These are phyloP conservation scores for Corythornis leucogaster DNA, from an alignment of 2,797 vertebrate genomes.

Conservation along the genomic window DNA sequence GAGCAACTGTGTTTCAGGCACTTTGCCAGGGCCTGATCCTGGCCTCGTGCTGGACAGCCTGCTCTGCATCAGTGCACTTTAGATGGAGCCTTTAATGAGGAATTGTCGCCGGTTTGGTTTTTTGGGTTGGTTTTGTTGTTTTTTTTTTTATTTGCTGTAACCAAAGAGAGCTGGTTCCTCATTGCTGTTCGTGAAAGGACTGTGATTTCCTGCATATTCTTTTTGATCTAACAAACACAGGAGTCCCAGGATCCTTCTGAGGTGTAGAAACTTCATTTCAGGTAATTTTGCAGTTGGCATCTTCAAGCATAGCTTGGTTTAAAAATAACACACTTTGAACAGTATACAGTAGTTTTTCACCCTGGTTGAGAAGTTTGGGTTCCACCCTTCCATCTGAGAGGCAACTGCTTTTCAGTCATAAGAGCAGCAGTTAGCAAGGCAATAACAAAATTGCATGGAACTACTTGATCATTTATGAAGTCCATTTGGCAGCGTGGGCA, in stretches of 20 bases:
- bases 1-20: neutral
- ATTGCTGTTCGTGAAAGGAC: neutral
- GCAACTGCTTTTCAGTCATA: neutral
- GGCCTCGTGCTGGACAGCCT: neutral
- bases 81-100: neutral
- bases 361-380: neutral
- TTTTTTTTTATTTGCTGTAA: neutral
- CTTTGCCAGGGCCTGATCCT: neutral
- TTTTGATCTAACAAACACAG: neutral
- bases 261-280: neutral
- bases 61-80: neutral
- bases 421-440: neutral
- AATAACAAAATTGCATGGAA: neutral
- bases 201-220: neutral
- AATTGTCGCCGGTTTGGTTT: neutral
- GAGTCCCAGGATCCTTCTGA: neutral
- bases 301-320: neutral
- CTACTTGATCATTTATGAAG: neutral
- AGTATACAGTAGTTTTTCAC: neutral
- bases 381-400: neutral
- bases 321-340: neutral
- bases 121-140: too few species aligned
- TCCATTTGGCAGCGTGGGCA: neutral
- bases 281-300: neutral
- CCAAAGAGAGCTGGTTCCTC: neutral